Evolutionary conservation across 1,140 invertebrate genomes (phyloP), one percentile per base, ranked within the genome.

Genomic region (Lerema accius): DNA sequence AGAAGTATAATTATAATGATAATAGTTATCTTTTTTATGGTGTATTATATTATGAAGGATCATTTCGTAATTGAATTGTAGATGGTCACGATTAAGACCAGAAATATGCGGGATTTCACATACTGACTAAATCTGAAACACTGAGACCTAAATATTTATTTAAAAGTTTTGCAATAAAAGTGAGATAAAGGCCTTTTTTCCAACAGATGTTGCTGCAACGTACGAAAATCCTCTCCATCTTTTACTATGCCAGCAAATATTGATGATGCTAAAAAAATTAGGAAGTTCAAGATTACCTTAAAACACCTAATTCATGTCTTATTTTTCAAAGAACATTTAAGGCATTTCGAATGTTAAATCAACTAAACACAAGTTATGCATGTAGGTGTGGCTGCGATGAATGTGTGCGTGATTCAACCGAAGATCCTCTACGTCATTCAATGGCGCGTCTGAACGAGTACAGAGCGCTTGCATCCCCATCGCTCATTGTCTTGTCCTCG

Each of bases 371-470:
- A 37, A n/a, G n/a, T n/a, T n/a, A 11, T 37, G 4, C 19, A 49
- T 60, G 19, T 32, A 95, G 95, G 63, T 98, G 96, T 75, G 94
- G 94, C 3, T 97, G 96, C 76, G 94, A 95, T 3, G 94, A 95
- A 56, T 97, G 96, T 77, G 92, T 97, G 6, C 91, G 92, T 17
- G 89, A 94, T 4, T 94, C 94, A 0, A 92, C 93, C 37, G 95
- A 95, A 56, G 95, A 95, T 80, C 96, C 96, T 10, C 91, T 99
- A 14, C 93, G 96, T 11, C 95, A 98, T 73, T 99, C 97, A 0
- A 92, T 96, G 26, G 96, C 96, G 0, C 93, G 98, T 37, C 95
- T 99, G 9, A 98, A 98, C 78, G 96, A 98, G 61, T 99, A 98
- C 87, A 93, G 95, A 67, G 98, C 98, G 0, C 86, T 99, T 13